phyloP scores from a whole-genome alignment of 2,797 vertebrate species.

The Aulostomus chinensis region DNA sequence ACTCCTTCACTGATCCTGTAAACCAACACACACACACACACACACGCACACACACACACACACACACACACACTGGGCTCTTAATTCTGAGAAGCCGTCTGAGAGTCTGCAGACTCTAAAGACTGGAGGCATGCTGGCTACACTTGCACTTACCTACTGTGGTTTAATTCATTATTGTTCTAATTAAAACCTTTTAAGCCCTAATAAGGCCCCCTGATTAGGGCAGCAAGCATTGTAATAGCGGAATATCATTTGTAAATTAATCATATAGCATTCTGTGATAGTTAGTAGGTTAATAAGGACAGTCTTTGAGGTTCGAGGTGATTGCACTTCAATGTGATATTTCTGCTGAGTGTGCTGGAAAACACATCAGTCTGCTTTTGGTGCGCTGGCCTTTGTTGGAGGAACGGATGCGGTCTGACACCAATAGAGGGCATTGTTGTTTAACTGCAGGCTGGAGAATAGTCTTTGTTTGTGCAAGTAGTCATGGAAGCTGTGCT shows the following conservation, averaged over 20 bases:
- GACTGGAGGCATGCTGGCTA: constrained; percentile 51
- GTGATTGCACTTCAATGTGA: constrained; percentile 80
- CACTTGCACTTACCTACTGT: constrained; percentile 60
- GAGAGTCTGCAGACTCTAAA: constrained; percentile 42
- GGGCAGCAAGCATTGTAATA: constrained; percentile 59
- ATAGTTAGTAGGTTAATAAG: constrained; percentile 76
- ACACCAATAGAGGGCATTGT: constrained; percentile 86
- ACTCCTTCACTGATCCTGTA: constrained; percentile 73
- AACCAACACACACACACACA: constrained; percentile 35
- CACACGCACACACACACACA: constrained; percentile 6
- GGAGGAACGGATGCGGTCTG: constrained; percentile 31
- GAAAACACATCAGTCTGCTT: constrained; percentile 60
- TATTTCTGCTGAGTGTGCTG: constrained; percentile 79
- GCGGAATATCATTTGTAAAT: constrained; percentile 71
- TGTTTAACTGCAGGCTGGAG: constrained; percentile 72
- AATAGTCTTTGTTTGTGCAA: constrained; percentile 63
- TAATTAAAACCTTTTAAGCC: constrained; percentile 74
- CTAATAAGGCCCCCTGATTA: constrained; percentile 69
- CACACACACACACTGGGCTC: constrained; percentile 6
- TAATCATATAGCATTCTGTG: constrained; percentile 68
- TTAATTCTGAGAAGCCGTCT: constrained; percentile 41
- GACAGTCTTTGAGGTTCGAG: constrained; percentile 74
- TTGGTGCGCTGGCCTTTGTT: constrained; percentile 58
- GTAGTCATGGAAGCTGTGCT: constrained; percentile 50
- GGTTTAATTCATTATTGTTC: constrained; percentile 69